These are phyloP conservation scores for Leptopilina syphax DNA, from an alignment of 2,888 invertebrate species.

Conservation along the genomic window DNA sequence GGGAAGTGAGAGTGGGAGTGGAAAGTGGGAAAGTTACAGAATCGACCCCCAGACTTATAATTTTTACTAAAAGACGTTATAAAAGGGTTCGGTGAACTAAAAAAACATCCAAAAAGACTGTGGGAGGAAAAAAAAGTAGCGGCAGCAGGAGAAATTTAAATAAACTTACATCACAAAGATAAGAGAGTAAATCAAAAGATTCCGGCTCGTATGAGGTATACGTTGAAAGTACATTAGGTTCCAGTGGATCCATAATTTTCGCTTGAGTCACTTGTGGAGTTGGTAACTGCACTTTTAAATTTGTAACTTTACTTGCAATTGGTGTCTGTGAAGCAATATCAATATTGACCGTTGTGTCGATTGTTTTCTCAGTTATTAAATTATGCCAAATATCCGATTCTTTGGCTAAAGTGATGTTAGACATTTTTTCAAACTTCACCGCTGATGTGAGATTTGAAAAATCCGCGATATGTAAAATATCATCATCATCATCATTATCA, in stretches of 20 bases:
- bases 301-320: constrained; percentile 39
- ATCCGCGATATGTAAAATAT: constrained; percentile 12
- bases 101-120: too few species aligned
- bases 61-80: too few species aligned
- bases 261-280: not conserved
- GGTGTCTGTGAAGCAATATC: constrained; percentile 44
- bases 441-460: not conserved
- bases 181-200: constrained; percentile 73
- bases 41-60: too few species aligned
- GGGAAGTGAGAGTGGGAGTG: too few species aligned
- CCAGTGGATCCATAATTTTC: constrained; percentile 57
- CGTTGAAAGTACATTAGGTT: constrained; percentile 62
- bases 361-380: constrained; percentile 6
- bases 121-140: too few species aligned
- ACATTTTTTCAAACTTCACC: not conserved
- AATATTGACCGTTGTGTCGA: constrained; percentile 43
- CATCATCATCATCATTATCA: not conserved
- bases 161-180: constrained; percentile 72
- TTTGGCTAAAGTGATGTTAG: not conserved
- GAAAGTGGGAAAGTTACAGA: too few species aligned
- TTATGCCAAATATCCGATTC: constrained; percentile 6
- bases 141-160: too few species aligned
- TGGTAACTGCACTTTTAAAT: constrained; percentile 50
- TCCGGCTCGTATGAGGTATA: constrained; percentile 64
- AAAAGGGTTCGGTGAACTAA: too few species aligned